Percentiles rank a stretch among this genome's conserved stretches.
phyloP scores from a whole-genome alignment of 2,797 vertebrate genomes.

The Centroberyx gerrardi region DNA sequence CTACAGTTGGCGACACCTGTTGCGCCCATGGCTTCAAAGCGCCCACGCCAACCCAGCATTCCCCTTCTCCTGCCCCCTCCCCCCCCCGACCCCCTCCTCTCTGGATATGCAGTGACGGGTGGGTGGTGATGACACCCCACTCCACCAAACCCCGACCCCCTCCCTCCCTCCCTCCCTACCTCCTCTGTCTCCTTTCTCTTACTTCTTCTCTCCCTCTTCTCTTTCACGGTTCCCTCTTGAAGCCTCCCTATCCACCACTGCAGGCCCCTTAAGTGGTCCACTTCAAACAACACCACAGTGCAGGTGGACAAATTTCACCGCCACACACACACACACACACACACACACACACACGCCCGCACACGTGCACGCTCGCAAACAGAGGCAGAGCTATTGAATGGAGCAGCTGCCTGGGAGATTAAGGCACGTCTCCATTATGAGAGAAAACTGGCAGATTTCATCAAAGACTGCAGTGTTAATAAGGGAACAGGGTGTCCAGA shows the following conservation, averaged over 20 bases:
- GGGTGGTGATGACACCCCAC: conserved; percentile 40
- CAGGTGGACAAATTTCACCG: conserved; percentile 77
- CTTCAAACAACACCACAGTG: conserved; percentile 72
- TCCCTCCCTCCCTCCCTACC: conserved; percentile 6
- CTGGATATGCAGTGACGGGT: conserved; percentile 8
- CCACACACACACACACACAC: conserved; percentile 37
- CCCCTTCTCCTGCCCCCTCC: conserved; percentile 37
- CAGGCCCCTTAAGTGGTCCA: conserved; percentile 60
- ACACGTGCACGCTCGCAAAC: conserved; percentile 57
- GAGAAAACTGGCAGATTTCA: conserved; percentile 78
- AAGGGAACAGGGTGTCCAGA: conserved; percentile 81
- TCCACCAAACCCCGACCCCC: conserved; percentile 29
- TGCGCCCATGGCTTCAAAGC: conserved; percentile 61
- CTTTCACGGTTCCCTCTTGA: conserved; percentile 45
- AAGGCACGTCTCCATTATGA: conserved; percentile 81
- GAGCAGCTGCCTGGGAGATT: conserved; percentile 87
- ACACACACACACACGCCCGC: conserved; percentile 25
- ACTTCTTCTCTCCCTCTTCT: conserved; percentile 35
- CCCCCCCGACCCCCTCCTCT: conserved; percentile 42
- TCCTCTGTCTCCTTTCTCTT: conserved; percentile 21
- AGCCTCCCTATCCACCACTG: conserved; percentile 61
- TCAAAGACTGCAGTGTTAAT: conserved; percentile 84
- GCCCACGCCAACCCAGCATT: conserved; percentile 36
- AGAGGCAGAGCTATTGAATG: conserved; percentile 77
- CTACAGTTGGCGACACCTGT: conserved; percentile 76